phyloP scores from a whole-genome alignment of 2,113 vertebrate species.

The Rynchops niger region DNA sequence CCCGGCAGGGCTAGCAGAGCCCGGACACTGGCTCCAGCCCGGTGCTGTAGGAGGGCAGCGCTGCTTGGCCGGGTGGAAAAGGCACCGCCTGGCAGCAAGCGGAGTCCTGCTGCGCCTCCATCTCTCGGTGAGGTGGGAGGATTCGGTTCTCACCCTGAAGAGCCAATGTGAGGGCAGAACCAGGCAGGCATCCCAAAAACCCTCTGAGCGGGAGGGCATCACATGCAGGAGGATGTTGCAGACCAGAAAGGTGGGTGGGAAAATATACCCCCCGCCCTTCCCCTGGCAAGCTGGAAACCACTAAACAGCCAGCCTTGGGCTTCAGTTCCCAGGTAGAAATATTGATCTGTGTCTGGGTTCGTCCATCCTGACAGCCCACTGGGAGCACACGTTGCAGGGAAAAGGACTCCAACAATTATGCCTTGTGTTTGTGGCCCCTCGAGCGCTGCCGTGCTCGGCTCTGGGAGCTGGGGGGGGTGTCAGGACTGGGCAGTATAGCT shows the following conservation, averaged over 20 bases:
- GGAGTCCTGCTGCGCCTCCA: neutral
- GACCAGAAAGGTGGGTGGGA: neutral
- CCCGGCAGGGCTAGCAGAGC: neutral
- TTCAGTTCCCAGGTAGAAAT: neutral
- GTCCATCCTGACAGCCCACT: neutral
- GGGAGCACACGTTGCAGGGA: neutral
- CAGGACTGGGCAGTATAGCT: fast-evolving
- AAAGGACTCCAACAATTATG: neutral
- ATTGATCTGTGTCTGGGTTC: neutral
- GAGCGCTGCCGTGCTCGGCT: neutral
- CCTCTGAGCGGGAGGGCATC: neutral
- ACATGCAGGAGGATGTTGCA: neutral
- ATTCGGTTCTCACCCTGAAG: neutral
- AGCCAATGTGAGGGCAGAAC: neutral
- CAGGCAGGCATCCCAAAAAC: neutral
- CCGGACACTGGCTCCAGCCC: fast-evolving
- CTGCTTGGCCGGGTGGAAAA: neutral
- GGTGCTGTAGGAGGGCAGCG: fast-evolving
- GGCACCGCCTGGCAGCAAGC: neutral
- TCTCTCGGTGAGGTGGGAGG: neutral
- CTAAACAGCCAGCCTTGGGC: neutral
- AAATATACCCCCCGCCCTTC: neutral
- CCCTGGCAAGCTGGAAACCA: neutral
- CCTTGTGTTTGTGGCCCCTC: too few relatives aligned
- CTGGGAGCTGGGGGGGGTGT: neutral